Evolutionary conservation across 2,113 vertebrate species (phyloP).

Genomic region (Gopherus flavomarginatus): DNA sequence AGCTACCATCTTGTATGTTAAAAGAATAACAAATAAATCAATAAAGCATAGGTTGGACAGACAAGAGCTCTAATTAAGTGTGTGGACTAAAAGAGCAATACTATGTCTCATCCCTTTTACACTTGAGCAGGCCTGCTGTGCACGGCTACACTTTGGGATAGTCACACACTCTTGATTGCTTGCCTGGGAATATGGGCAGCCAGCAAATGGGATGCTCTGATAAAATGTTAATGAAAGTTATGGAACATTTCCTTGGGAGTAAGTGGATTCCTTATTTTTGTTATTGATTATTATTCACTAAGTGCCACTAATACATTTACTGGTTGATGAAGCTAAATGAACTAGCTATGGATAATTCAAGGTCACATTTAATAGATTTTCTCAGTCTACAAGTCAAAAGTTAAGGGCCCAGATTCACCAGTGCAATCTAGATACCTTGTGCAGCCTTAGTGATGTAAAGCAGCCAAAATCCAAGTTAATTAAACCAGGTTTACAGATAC

Average conservation of each 20-base stretch:
- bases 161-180: background rate
- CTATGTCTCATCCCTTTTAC: background rate
- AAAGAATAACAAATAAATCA: slow-evolving; percentile 41
- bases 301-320: background rate
- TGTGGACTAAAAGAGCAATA: background rate
- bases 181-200: background rate
- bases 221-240: background rate
- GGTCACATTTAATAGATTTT: background rate
- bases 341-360: background rate
- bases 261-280: background rate
- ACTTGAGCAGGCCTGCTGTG: background rate
- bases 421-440: background rate
- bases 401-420: background rate
- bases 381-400: background rate
- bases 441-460: background rate
- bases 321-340: background rate
- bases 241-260: background rate
- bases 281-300: background rate
- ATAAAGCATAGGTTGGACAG: slow-evolving; percentile 10
- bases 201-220: background rate
- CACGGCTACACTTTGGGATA: background rate
- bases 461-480: background rate
- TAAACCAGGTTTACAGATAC: background rate
- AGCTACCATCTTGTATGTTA: slow-evolving; percentile 23
- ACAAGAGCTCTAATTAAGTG: slow-evolving; percentile 43